phyloP scores from a whole-genome alignment of 2,888 invertebrate species.

The Acanthosepion lycidas region DNA sequence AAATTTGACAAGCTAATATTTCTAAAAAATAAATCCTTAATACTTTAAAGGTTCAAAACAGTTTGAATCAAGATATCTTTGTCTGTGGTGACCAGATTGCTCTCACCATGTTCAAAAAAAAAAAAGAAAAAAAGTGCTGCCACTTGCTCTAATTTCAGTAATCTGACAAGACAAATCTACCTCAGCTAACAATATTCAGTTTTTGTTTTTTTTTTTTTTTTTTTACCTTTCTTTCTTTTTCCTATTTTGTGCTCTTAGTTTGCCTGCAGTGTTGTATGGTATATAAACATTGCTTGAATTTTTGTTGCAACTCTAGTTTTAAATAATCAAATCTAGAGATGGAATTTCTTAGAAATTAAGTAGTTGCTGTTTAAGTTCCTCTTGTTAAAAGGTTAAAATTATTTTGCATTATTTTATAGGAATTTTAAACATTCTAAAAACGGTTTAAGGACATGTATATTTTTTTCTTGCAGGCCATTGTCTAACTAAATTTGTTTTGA shows the following conservation, averaged over 20 bases:
- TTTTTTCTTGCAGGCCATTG: not conserved
- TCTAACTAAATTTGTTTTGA: not conserved
- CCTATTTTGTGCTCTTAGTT: not conserved
- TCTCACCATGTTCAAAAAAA: not conserved
- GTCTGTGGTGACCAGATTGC: constrained; percentile 8
- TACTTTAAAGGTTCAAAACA: not conserved
- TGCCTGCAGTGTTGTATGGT: not conserved
- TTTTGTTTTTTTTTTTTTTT: not conserved
- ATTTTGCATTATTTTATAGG: too few relatives aligned
- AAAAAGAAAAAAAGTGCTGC: not conserved
- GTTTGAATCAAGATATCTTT: too few relatives aligned
- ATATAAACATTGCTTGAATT: not conserved
- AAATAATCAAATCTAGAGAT: not conserved
- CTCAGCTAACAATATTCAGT: not conserved
- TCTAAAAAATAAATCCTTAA: not conserved
- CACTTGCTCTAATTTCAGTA: not conserved
- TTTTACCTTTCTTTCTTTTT: too few relatives aligned
- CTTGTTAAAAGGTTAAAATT: too few relatives aligned
- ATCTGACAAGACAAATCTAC: not conserved
- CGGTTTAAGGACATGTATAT: not conserved
- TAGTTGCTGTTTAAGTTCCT: too few relatives aligned
- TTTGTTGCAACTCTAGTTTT: not conserved
- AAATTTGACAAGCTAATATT: not conserved
- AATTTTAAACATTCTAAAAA: not conserved
- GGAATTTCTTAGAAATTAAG: not conserved